These are phyloP conservation scores for Oostethus manadensis DNA, from an alignment of 2,113 vertebrate species.

Conservation along the genomic window DNA sequence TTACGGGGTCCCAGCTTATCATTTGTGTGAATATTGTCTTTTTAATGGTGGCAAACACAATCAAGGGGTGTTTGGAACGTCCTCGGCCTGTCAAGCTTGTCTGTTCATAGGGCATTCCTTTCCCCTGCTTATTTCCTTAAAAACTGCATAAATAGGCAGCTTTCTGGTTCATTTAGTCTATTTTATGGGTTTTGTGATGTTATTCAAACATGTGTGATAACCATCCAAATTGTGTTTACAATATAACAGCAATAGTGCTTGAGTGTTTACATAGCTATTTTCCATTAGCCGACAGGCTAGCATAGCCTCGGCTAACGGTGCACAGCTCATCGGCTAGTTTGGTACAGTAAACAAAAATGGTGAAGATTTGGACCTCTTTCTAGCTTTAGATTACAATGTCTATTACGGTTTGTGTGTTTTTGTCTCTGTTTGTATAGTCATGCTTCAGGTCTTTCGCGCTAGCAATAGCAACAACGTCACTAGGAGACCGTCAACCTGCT, in stretches of 20 bases:
- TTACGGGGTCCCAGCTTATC: background rate
- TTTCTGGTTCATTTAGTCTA: background rate
- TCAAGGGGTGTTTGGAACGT: too few relatives aligned
- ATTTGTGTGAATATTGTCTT: background rate
- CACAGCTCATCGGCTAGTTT: background rate
- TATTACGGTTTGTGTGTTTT: too few relatives aligned
- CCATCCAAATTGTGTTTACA: too few relatives aligned
- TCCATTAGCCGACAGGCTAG: slow-evolving; percentile 26
- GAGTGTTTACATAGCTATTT: slow-evolving; percentile 52
- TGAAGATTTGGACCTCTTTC: background rate
- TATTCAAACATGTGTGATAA: background rate
- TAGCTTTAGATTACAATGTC: too few relatives aligned
- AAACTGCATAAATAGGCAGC: too few relatives aligned
- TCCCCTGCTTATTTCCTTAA: too few relatives aligned
- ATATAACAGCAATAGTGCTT: background rate
- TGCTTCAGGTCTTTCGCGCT: too few relatives aligned
- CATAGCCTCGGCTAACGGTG: slow-evolving; percentile 1
- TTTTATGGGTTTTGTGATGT: background rate
- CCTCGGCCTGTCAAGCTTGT: too few relatives aligned
- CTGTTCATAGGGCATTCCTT: too few relatives aligned
- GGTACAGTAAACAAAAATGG: background rate
- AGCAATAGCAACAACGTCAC: too few relatives aligned
- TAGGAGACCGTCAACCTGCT: too few relatives aligned
- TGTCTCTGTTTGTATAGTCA: too few relatives aligned
- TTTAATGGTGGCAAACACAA: background rate